A percentile compares a stretch with the other conserved stretches of the same genome.
Conservation (phyloP, 2,113 vertebrate genomes). For the Sapajus apella region DNA sequence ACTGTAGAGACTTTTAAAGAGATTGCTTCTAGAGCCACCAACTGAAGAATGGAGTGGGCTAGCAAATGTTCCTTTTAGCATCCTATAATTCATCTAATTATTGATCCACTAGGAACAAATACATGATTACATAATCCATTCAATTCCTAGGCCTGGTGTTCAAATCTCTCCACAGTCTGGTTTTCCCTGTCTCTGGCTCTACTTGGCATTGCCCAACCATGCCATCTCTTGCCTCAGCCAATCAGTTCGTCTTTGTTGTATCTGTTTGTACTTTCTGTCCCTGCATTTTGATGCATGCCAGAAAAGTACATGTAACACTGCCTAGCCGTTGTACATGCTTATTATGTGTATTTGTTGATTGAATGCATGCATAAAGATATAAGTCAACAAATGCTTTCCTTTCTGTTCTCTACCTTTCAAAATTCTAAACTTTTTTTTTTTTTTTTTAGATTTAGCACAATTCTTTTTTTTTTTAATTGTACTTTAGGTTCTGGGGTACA, state of each 20-base stretch:
- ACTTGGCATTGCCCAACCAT: not conserved
- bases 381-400: not conserved
- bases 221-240: not conserved
- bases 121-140: not conserved
- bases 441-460: too few species aligned
- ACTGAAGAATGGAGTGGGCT: not conserved
- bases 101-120: not conserved
- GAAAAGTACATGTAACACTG: not conserved
- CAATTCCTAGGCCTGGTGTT: not conserved
- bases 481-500: too few species aligned
- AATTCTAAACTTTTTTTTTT: not conserved
- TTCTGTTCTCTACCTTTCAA: not conserved
- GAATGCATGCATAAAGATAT: not conserved
- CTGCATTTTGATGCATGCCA: not conserved
- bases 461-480: too few species aligned
- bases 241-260: not conserved
- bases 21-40: not conserved
- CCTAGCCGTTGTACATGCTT: not conserved
- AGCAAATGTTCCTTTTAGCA: not conserved
- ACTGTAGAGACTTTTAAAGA: not conserved
- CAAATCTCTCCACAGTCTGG: not conserved
- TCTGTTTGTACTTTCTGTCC: not conserved
- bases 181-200: not conserved
- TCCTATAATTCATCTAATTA: not conserved
- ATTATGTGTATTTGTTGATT: not conserved